These are phyloP conservation scores for Amphiduros pacificus DNA, from an alignment of 2,888 invertebrate species.

Conservation along the genomic window DNA sequence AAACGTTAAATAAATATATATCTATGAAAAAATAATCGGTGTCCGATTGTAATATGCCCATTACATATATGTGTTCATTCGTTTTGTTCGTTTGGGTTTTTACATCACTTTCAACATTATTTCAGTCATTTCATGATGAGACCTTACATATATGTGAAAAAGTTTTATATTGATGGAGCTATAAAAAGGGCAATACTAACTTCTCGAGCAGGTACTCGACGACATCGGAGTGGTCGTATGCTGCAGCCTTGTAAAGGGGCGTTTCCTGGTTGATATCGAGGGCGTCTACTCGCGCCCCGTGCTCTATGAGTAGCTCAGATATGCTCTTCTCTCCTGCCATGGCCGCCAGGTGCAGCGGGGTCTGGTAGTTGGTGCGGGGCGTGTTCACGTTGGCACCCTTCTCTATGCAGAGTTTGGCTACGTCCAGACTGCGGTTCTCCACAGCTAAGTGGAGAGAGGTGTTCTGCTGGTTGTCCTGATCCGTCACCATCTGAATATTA, in stretches of 20 bases:
- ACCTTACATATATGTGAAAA: too few relatives aligned
- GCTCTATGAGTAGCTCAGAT: constrained; percentile 48
- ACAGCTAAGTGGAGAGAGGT: constrained; percentile 87
- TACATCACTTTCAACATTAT: too few relatives aligned
- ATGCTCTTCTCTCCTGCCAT: constrained; percentile 53
- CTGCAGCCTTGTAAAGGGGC: constrained; percentile 60
- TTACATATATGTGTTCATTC: too few relatives aligned
- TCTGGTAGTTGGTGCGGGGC: constrained; percentile 74
- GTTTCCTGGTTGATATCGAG: constrained; percentile 59
- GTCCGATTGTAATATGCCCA: too few relatives aligned
- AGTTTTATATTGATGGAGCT: too few relatives aligned
- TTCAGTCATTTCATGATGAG: too few relatives aligned
- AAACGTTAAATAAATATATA: too few relatives aligned
- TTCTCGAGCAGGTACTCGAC: constrained; percentile 48
- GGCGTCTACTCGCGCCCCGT: constrained; percentile 59
- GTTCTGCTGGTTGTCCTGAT: constrained; percentile 78
- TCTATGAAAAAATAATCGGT: too few relatives aligned
- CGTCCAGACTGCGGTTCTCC: constrained; percentile 81
- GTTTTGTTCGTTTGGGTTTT: too few relatives aligned
- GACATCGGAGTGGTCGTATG: constrained; percentile 54
- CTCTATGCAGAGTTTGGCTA: constrained; percentile 63
- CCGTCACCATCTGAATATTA: constrained; percentile 73
- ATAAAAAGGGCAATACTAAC: constrained; percentile 26
- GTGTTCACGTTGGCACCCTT: constrained; percentile 73
- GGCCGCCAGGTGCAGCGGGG: constrained; percentile 79